Base-by-base conservation (phyloP, 64 coral and sea anemone genomes). In the Pocillopora damicornis region DNA sequence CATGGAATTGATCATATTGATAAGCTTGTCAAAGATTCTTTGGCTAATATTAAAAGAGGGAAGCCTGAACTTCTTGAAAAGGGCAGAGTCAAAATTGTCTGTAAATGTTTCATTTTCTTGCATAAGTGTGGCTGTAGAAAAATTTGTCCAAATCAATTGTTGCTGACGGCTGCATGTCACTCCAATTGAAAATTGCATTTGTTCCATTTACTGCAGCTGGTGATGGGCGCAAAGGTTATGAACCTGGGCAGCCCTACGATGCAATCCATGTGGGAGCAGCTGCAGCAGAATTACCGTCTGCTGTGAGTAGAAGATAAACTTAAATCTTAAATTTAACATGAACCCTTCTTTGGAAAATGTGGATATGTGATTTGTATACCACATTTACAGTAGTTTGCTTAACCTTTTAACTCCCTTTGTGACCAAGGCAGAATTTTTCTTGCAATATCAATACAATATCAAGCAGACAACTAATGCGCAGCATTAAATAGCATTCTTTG, bases 241-340 rank as follows among this genome's bases (percentile, higher is more conserved):
- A 76, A 75, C 76, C 90, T 76, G 97, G 93, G 25, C 88, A 86
- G 37, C 97, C 97, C 13, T 99, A 78, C 88, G 90, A 99, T 86
- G 97, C 97, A 75, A 99, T 99, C 20, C 97, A 99, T 86, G 97
- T 99, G 62, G 97, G 97, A 26, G 97, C 97, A 58, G 97, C 97
- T 23, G 97, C 97, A 36, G 76, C 97, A 15, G 72, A 23, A 18
- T 74, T 99, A 13, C 97, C 97, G 59, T 74, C 92, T 86, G 93
- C 90, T 74, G 94, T 97, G 89, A 93, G 94, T 81, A 76, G 16
- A 30, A 30, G 30, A 30, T 30, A 30, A 30, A 63, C 12, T 63
- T 63, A 63, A 13, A 4, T 7, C 61, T 63, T 63, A 8, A 63
- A 63, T 17, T 63, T 63, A 11, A 15, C 61, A 63, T 63, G 20